Percentiles rank a stretch among this genome's conserved stretches.
These are phyloP conservation scores for Poecile atricapillus DNA, from an alignment of 2,113 vertebrate genomes.

Conservation along the genomic window DNA sequence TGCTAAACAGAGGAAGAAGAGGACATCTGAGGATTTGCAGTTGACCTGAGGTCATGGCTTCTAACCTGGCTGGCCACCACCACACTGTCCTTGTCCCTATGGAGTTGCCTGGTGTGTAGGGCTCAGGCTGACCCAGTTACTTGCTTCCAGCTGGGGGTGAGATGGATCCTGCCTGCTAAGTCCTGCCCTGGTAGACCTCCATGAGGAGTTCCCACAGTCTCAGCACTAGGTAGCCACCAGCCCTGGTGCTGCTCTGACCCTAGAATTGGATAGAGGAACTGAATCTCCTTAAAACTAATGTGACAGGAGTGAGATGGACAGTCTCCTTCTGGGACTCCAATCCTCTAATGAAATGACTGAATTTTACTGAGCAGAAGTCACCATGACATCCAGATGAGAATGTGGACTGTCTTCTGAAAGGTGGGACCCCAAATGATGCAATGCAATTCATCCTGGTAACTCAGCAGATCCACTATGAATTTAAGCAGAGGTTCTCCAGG, in stretches of 20 bases:
- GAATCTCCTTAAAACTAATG: neutral
- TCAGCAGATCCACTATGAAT: neutral
- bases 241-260: neutral
- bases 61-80: neutral
- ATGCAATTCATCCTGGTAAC: neutral
- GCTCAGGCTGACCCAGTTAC: neutral
- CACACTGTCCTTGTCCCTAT: neutral
- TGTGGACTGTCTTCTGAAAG: neutral
- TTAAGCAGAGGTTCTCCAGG: neutral
- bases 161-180: neutral
- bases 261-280: neutral
- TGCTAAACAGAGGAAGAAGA: neutral
- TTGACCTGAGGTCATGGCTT: neutral
- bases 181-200: neutral
- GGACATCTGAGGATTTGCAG: neutral
- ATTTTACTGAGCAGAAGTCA: neutral
- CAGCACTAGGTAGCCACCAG: neutral
- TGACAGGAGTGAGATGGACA: neutral
- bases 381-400: neutral
- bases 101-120: rapidly evolving
- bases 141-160: neutral
- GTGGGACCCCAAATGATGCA: neutral
- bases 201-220: rapidly evolving
- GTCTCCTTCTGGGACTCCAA: neutral
- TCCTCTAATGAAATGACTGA: neutral